Conservation (phyloP, 2,888 invertebrate species). For the Dione juno region DNA sequence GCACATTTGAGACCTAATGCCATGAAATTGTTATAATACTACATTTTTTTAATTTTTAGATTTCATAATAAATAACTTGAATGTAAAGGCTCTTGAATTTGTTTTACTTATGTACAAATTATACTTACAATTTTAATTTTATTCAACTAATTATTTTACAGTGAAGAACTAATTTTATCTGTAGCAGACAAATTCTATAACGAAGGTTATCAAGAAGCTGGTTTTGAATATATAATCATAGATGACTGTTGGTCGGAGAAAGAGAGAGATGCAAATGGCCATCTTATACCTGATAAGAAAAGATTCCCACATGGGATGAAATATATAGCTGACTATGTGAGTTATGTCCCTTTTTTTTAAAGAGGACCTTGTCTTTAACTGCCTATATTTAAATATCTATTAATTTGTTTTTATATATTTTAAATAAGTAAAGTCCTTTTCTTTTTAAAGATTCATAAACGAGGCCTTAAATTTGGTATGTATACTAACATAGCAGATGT, state of each 20-base stretch:
- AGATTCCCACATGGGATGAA: conserved; percentile 90
- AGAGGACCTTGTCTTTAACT: too few species aligned
- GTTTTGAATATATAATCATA: conserved; percentile 89
- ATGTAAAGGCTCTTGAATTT: too few species aligned
- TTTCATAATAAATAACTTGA: too few species aligned
- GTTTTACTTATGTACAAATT: too few species aligned
- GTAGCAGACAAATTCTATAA: conserved; percentile 85
- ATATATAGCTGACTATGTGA: conserved; percentile 88
- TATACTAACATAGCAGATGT: conserved; percentile 90
- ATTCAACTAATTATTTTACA: conserved; percentile 52
- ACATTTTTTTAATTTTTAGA: too few species aligned
- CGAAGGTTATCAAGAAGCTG: conserved; percentile 88
- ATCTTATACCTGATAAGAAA: conserved; percentile 85
- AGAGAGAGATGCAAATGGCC: conserved; percentile 80
- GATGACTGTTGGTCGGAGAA: conserved; percentile 91
- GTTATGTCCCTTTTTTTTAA: conserved; percentile 53
- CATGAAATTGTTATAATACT: too few species aligned
- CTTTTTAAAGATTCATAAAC: conserved; percentile 85
- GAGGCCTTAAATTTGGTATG: conserved; percentile 91
- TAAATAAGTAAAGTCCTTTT: too few species aligned
- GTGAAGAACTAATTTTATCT: conserved; percentile 85
- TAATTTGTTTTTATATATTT: too few species aligned
- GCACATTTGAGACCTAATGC: too few species aligned
- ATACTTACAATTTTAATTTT: too few species aligned
- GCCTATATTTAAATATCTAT: too few species aligned